Base-by-base conservation (phyloP, 2,888 invertebrate species). In the Acleris sparsana region DNA sequence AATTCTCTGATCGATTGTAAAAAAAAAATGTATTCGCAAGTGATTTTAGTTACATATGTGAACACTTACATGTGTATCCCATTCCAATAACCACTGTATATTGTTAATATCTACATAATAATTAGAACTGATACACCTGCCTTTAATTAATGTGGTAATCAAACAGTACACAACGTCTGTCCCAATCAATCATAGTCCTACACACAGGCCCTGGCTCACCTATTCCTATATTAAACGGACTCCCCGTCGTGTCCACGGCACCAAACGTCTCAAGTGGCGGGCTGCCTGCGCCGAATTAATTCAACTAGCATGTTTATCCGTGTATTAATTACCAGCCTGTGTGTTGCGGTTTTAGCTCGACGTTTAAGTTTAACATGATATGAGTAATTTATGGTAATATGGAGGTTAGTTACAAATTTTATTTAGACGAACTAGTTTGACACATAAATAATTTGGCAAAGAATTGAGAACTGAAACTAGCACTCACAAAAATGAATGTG, bases 251-350 rank as follows among this genome's bases (percentile, higher is more conserved):
- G 39, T 13, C 13, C 13, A 4, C 4, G 39, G 39, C 39, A 39
- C 4, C 39, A 1, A 39, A 13, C 11, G 39, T 58, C 56, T 60
- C 68, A 62, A 77, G 74, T 75, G 73, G 73, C 80, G 75, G 73
- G 70, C 77, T 78, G 74, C 73, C 78, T 80, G 79, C 76, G 78
- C 66, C 74, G 74, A 83, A 85, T 87, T 82, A 80, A 84, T 82
- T 77, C 78, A 76, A 73, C 72, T 73, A 70, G 71, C 75, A 68
- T 75, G 70, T 77, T 80, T 76, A 77, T 77, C 71, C 72, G 75
- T 71, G 76, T 77, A 80, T 78, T 80, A 77, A 83, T 81, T 77
- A 78, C 69, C 44, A 43, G 62, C 69, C 69, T 55, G 64, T 52
- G 63, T 52, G 64, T 72, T 73, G 52, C 67, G 71, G 67, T 69